Conservation (phyloP, 1,140 invertebrate genomes). For the Papilio polytes region DNA sequence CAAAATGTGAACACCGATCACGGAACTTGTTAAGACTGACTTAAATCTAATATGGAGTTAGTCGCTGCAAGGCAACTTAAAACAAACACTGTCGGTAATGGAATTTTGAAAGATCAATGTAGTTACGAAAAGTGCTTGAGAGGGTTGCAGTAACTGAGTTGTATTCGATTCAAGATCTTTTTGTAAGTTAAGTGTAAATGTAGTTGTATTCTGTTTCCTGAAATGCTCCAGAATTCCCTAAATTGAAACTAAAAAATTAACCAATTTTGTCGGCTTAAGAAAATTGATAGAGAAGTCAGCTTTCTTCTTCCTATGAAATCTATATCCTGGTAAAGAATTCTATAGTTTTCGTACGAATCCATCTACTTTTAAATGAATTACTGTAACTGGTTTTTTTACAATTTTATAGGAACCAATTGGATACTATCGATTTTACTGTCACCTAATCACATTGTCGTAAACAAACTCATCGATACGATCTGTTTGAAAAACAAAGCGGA, state of each 20-base stretch:
- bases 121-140: constrained; percentile 13
- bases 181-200: not conserved
- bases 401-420: not conserved
- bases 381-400: not conserved
- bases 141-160: not conserved
- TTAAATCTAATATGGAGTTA: constrained; percentile 49
- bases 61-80: constrained; percentile 50
- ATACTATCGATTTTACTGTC: not conserved
- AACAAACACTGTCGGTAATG: constrained; percentile 52
- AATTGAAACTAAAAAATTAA: no score
- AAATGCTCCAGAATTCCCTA: not conserved
- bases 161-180: not conserved
- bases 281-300: no score
- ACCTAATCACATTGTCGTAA: constrained; percentile 49
- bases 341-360: no score
- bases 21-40: constrained; percentile 39
- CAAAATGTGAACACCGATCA: constrained; percentile 42
- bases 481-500: constrained; percentile 48
- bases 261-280: no score
- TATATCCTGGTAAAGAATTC: no score
- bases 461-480: constrained; percentile 40
- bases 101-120: constrained; percentile 63
- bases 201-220: not conserved
- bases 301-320: no score
- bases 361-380: not conserved